Percentiles rank a stretch among this genome's conserved stretches.
phyloP scores from a whole-genome alignment of 2,113 vertebrate genomes.

The Lagopus leucura region DNA sequence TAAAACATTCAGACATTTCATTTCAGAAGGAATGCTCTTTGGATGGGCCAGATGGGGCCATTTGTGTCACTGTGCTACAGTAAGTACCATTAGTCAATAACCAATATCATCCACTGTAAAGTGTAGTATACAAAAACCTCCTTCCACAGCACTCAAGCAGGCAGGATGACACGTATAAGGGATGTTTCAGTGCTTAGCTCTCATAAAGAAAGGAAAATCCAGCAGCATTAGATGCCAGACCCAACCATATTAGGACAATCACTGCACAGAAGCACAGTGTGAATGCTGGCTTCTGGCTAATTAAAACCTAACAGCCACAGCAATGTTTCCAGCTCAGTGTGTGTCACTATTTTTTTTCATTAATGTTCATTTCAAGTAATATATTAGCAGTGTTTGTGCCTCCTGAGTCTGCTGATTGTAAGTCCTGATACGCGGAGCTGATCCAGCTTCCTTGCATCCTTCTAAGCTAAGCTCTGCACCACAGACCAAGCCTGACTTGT shows the following conservation, averaged over 20 bases:
- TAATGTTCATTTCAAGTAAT: neutral
- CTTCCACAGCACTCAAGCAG: neutral
- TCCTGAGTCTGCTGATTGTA: neutral
- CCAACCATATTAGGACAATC: neutral
- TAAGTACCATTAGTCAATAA: neutral
- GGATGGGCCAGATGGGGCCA: neutral
- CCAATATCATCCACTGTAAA: neutral
- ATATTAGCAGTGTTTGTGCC: conserved; percentile 10
- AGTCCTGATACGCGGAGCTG: neutral
- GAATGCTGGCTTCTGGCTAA: neutral
- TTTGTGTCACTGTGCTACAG: neutral
- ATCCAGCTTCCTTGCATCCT: neutral
- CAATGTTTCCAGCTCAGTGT: neutral
- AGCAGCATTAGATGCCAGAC: neutral
- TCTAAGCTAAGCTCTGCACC: neutral
- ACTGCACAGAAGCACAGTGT: neutral
- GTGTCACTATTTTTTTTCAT: neutral
- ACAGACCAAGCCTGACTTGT: neutral
- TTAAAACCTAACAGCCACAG: conserved; percentile 11
- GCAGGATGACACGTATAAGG: neutral
- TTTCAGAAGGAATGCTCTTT: neutral
- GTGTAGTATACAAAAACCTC: neutral
- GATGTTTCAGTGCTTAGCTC: neutral
- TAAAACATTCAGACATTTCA: neutral
- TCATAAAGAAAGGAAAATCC: neutral